Evolutionary conservation across 2,113 vertebrate species (phyloP), one percentile per base, ranked within the genome.

Genomic region (Miniopterus natalensis): DNA sequence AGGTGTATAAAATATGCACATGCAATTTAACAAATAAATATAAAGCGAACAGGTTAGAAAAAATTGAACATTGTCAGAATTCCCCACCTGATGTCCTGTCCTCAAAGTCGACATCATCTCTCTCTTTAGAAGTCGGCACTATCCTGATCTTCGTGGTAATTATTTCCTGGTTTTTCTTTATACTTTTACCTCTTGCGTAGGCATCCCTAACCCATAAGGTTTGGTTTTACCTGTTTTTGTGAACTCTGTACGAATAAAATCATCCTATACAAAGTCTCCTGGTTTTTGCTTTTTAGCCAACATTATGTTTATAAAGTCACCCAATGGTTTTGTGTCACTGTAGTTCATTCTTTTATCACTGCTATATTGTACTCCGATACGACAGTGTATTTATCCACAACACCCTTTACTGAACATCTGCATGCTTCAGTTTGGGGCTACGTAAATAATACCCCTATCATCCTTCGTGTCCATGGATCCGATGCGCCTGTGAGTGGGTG

Each of bases 191-290:
- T 47, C 4, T 11, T 65, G 49, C n/a, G 0, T 83, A 63, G 61
- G 20, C 2, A 65, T 40, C 36, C n/a, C 18, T 95, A 83, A 53
- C 3, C 25, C 31, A 29, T 29, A 88, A 11, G 36, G 36, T 31
- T 87, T 63, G 45, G 2, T 90, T 83, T 90, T 83, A 71, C 13
- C 8, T 49, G 36, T 63, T 87, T 96, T 47, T 63, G 29, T n/a
- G 40, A 78, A 51, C 15, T 90, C 81, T 21, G 55, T n/a, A 49
- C 31, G 68, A 80, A 92, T 57, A 61, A 94, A 71, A 88, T 55
- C 31, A 77, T 21, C 57, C 29, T 40, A 20, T 40, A 47, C 10
- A 85, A 61, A 74, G 66, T 25, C 2, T 80, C 63, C 68, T 40
- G 2, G 31, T 95, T 92, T 29, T 79, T 74, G 45, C 29, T 61